Evolutionary conservation across 2,113 vertebrate genomes (phyloP).

Genomic region (Myotis yumanensis): DNA sequence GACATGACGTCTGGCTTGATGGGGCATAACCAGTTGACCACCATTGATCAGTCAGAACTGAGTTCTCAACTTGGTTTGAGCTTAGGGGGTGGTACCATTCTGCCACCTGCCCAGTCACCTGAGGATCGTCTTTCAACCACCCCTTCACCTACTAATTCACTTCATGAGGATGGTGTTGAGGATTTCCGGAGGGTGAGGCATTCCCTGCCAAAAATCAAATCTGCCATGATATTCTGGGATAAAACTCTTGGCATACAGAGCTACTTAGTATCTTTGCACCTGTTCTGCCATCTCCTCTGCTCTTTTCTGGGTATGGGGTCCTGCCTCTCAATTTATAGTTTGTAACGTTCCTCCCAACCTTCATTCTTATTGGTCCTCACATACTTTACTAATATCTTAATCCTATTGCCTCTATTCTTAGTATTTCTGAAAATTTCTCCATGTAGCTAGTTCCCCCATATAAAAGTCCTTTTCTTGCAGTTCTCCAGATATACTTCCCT

Average conservation of each 20-base stretch:
- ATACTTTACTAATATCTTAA: constrained; percentile 43
- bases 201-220: constrained; percentile 54
- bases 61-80: constrained; percentile 92
- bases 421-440: constrained; percentile 50
- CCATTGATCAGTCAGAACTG: constrained; percentile 95
- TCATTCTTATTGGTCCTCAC: constrained; percentile 29
- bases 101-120: constrained; percentile 88
- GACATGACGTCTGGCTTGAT: constrained; percentile 89
- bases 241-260: not conserved
- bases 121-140: constrained; percentile 89
- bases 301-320: constrained; percentile 35
- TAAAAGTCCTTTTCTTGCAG: constrained; percentile 38
- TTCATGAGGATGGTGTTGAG: constrained; percentile 93
- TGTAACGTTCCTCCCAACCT: not conserved
- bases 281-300: not conserved
- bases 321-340: constrained; percentile 32
- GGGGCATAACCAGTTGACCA: constrained; percentile 91
- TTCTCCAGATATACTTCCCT: constrained; percentile 27
- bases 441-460: constrained; percentile 9
- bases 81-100: constrained; percentile 86
- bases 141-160: constrained; percentile 89
- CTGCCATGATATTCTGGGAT: constrained; percentile 61
- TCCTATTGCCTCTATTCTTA: constrained; percentile 34
- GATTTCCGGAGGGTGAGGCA: constrained; percentile 89
- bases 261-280: constrained; percentile 12